Evolutionary conservation across 2,888 invertebrate species (phyloP), one percentile per base, ranked within the genome.

Genomic region (Teleogryllus oceanicus): DNA sequence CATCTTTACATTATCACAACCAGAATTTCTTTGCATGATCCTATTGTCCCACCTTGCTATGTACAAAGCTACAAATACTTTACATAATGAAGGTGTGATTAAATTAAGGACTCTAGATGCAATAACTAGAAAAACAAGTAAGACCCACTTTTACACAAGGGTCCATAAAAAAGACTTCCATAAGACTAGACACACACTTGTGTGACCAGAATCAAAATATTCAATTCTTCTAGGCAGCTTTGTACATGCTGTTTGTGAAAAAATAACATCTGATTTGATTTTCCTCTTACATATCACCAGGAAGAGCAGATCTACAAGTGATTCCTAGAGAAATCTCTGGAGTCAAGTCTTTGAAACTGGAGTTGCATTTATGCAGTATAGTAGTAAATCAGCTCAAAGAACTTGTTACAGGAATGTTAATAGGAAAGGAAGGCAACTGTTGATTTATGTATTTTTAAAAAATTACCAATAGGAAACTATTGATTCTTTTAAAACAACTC

Each of bases 41-140:
- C n/a, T 18, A 13, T 62, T 18, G 62, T 62, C 62, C 62, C 62
- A 62, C 62, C 62, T 62, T 62, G 62, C 62, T 62, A 62, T 62
- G 62, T 62, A 62, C 62, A 62, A 62, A 62, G 62, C 62, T n/a
- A 62, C 62, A 62, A 62, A n/a, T n/a, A 62, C n/a, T 62, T 62
- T 62, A 62, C n/a, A n/a, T 37, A 37, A 18, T 62, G 16, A 62
- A 62, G 62, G 62, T 5, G n/a, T 62, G 62, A n/a, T 62, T 37
- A 37, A 37, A 37, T 37, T 37, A 37, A 37, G 37, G 37, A 37
- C 37, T 37, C 37, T 37, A 37, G 37, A 37, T 37, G 37, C 37
- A 37, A 37, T 37, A 37, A 37, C 37, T 37, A 37, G 37, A 37
- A 37, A 37, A 37, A 37, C 37, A 37, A 37, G 37, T 37, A 37